These are phyloP conservation scores for Paedocypris micromegethes DNA, from an alignment of 2,797 vertebrate genomes.

Conservation along the genomic window DNA sequence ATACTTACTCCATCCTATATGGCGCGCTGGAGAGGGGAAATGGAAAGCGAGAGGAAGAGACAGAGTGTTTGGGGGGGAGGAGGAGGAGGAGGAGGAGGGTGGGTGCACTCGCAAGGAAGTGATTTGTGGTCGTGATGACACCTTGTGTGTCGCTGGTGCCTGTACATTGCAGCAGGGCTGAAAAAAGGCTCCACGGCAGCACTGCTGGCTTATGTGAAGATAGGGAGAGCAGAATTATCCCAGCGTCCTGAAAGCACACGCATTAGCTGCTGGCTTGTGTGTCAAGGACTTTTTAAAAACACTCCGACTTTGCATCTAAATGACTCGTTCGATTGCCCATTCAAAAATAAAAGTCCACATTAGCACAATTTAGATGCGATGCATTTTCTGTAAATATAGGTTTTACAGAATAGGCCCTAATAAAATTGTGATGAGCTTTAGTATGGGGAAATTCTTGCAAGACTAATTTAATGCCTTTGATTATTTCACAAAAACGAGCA, in stretches of 20 bases:
- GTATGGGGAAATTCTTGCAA: too few species aligned
- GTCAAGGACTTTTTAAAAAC: background rate
- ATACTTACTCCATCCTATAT: conserved; percentile 51
- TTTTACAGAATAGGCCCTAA: too few species aligned
- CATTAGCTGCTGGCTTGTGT: background rate
- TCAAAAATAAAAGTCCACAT: too few species aligned
- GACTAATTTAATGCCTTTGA: too few species aligned
- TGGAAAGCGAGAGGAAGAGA: conserved; percentile 31
- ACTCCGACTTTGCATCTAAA: too few species aligned
- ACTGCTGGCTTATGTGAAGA: conserved; percentile 3
- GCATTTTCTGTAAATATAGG: too few species aligned
- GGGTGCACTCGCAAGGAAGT: conserved; percentile 53
- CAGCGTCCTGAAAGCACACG: background rate
- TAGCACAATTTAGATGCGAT: too few species aligned
- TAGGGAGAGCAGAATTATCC: conserved; percentile 4
- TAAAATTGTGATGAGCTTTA: too few species aligned
- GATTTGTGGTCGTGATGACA: conserved; percentile 78
- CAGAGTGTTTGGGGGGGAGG: conserved; percentile 15
- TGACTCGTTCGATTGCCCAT: too few species aligned
- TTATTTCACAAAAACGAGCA: too few species aligned
- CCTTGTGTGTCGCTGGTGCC: conserved; percentile 65
- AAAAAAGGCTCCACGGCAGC: conserved; percentile 35
- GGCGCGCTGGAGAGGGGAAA: conserved; percentile 41
- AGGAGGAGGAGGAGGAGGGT: conserved; percentile 7
- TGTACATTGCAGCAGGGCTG: conserved; percentile 55